Evolutionary conservation across 30 jellyfish, hydroid and myxozoan species (phyloP).

Genomic region (Turritopsis dohrnii): DNA sequence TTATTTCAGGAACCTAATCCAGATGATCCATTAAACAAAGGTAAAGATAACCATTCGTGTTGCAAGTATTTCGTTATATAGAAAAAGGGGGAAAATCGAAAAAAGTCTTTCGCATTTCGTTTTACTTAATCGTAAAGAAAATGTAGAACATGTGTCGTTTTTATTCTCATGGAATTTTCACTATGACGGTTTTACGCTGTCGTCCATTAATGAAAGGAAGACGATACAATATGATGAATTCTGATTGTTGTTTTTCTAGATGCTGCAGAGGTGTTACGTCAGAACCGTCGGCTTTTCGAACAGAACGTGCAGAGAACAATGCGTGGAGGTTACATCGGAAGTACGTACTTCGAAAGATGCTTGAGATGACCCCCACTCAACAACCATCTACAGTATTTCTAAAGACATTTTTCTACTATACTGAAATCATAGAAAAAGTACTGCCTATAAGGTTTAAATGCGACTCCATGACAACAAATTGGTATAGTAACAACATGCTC

Average conservation of each 20-base stretch:
- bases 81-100: background rate
- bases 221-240: background rate
- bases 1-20: slow-evolving; percentile 90
- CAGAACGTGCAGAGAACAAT: slow-evolving; percentile 94
- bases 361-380: slow-evolving; percentile 16
- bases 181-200: background rate
- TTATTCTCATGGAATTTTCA: no score
- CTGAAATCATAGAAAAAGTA: background rate
- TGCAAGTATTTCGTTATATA: no score
- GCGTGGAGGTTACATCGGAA: slow-evolving; percentile 98
- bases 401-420: background rate
- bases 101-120: background rate
- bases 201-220: background rate
- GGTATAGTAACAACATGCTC: no score
- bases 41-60: slow-evolving; percentile 36
- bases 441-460: no score
- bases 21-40: slow-evolving; percentile 93
- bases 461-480: no score
- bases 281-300: slow-evolving; percentile 81
- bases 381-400: background rate
- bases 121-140: no score
- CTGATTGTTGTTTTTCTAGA: slow-evolving; percentile 32
- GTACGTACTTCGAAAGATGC: slow-evolving; percentile 93
- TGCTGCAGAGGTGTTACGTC: slow-evolving; percentile 97
- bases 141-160: no score